Evolutionary conservation across 2,888 invertebrate genomes (phyloP).

Genomic region (Erynnis tages): DNA sequence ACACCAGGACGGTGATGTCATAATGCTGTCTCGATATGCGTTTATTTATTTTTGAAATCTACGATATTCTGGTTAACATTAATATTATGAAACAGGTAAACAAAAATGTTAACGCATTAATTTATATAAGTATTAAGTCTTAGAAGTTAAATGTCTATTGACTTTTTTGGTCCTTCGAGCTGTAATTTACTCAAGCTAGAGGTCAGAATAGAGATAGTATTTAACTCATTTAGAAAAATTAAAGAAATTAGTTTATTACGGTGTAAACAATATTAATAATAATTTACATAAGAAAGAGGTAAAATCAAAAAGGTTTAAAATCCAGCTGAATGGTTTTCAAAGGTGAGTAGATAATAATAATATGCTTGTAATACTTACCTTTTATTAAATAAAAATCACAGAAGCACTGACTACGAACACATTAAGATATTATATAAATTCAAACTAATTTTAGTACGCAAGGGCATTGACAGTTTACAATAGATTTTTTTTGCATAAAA

Average conservation of each 20-base stretch:
- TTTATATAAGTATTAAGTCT: background rate
- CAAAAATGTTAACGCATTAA: background rate
- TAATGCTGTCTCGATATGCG: constrained; percentile 15
- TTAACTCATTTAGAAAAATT: too few species aligned
- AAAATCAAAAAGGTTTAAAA: background rate
- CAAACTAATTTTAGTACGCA: constrained; percentile 54
- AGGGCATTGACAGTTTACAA: constrained; percentile 42
- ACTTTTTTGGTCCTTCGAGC: constrained; percentile 18
- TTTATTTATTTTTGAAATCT: background rate
- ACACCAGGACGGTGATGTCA: constrained; percentile 29
- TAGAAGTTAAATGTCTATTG: background rate
- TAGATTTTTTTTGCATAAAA: constrained; percentile 28
- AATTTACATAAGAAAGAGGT: too few species aligned
- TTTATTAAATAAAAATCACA: constrained; percentile 42
- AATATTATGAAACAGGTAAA: background rate
- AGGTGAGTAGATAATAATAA: too few species aligned
- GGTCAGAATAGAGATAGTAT: too few species aligned
- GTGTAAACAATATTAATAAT: too few species aligned
- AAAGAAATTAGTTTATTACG: too few species aligned
- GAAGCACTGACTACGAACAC: constrained; percentile 48
- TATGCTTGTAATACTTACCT: constrained; percentile 46
- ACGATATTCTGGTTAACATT: background rate
- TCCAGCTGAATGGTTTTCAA: background rate
- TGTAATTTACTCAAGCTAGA: too few species aligned
- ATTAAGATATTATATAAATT: constrained; percentile 51